Base-by-base conservation (phyloP, 2,888 invertebrate genomes). In the Cryptops parisi region DNA sequence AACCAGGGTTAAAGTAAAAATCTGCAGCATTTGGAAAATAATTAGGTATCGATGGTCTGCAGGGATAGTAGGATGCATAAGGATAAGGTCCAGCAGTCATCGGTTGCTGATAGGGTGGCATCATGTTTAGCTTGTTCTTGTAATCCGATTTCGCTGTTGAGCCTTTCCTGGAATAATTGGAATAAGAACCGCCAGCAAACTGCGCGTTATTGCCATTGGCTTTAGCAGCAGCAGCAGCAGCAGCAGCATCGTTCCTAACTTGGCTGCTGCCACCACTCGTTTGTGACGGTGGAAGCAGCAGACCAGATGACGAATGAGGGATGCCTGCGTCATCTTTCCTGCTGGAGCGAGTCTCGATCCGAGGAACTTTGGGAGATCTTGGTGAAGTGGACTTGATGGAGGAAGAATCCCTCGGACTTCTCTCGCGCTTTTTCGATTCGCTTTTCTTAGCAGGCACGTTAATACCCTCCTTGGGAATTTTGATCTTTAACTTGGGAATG, bases 31-130 rank as follows among this genome's bases (percentile, higher is more conserved):
- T 33, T 9, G 15, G 15, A 33, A 15, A 41, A 23, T 22, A 17
- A 2, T 38, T 38, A 26, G 38, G 23, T 38, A 48, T 48, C 1
- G 41, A 1, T n/a, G 21, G 54, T 1, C 12, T 26, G 40, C 24
- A 45, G 21, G 54, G 54, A 40, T 38, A 54, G 41, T 22, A 54
- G 27, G 46, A 40, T 24, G 22, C 12, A 26, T 52, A 54, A 22
- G 46, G 54, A 19, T 52, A 54, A 21, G 52, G 52, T 3, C 52
- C 53, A 3, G 53, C 55, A 24, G 38, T 50, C 19, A 55, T 47
- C 26, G 33, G 55, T 9, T 53, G 53, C 33, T 33, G 33, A 15
- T 33, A 33, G 15, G 33, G 9, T 9, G 33, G 9, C 33, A 33
- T 9, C 33, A 33, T 17, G 17, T 17, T 5, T 9, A 5, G 9